Base-by-base conservation (phyloP, 2,113 vertebrate genomes). In the Puffinus mauretanicus region DNA sequence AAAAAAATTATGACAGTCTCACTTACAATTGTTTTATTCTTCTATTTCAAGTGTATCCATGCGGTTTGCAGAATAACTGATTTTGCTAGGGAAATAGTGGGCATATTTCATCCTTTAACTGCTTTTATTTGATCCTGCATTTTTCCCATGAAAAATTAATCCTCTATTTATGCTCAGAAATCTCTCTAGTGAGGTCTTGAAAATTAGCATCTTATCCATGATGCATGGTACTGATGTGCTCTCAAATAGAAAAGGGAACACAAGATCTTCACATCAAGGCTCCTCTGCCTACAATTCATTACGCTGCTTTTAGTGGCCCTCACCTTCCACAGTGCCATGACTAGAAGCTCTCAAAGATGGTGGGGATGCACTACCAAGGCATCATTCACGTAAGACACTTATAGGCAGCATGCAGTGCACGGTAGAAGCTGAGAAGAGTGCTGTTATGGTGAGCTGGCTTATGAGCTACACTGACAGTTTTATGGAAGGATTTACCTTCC, bases 71-170 rank as follows among this genome's bases (percentile, higher is more conserved):
- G 46, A 71, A 93, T 34, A 90, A 79, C 21, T 87, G 44, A 18
- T 51, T 88, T 90, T 69, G 9, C 57, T 38, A 36, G 10, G 29
- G 29, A 82, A 91, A 87, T 26, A 47, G 18, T 13, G 4, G 19
- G 14, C 26, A 46, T 88, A 80, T 92, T 88, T 94, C 38, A 81
- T 70, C 36, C 26, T 84, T 85, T 76, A 86, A 62, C 25, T n/a
- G 36, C 19, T 93, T 91, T 91, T 76, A 61, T 84, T 91, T 82
- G 18, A 25, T 40, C 17, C n/a, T 62, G 22, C 25, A 36, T 54
- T 87, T 86, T 94, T 44, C 13, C 36, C n/a, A 83, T 60, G 17
- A 91, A 93, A 94, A 80, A 69, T 51, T 61, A 82, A 82, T 84
- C 69, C 13, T 64, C 29, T 73, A 0, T 90, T 88, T 94, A 72